Conservation (phyloP, 2,797 vertebrate genomes). For the Crax fasciolata region DNA sequence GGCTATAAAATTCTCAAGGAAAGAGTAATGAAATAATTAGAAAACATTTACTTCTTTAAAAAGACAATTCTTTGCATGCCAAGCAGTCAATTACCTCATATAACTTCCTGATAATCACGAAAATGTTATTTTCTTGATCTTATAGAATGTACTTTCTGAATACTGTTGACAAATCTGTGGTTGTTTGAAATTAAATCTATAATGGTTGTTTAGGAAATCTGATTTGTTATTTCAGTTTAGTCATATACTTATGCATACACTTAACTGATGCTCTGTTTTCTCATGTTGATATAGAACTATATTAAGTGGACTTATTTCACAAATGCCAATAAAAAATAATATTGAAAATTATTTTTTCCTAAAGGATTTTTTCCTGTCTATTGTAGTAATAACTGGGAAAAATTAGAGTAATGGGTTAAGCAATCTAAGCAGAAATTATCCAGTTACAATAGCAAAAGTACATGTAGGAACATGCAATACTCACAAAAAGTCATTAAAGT, state of each 20-base stretch:
- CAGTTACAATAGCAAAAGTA: not conserved
- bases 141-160: not conserved
- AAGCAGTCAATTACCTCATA: rapidly evolving
- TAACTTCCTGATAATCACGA: not conserved
- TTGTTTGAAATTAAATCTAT: not conserved
- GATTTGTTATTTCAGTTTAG: not conserved
- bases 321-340: not conserved
- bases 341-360: not conserved
- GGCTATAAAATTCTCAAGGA: not conserved
- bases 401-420: not conserved
- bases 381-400: not conserved
- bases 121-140: not conserved
- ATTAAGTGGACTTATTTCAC: not conserved
- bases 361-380: not conserved
- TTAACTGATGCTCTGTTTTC: not conserved
- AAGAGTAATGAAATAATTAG: not conserved
- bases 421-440: not conserved
- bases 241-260: not conserved
- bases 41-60: not conserved
- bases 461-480: not conserved
- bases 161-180: not conserved
- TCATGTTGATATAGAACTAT: not conserved
- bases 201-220: not conserved
- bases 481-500: not conserved
- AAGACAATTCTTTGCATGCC: not conserved